Conservation (phyloP, 2,113 vertebrate species). For the Columba livia region DNA sequence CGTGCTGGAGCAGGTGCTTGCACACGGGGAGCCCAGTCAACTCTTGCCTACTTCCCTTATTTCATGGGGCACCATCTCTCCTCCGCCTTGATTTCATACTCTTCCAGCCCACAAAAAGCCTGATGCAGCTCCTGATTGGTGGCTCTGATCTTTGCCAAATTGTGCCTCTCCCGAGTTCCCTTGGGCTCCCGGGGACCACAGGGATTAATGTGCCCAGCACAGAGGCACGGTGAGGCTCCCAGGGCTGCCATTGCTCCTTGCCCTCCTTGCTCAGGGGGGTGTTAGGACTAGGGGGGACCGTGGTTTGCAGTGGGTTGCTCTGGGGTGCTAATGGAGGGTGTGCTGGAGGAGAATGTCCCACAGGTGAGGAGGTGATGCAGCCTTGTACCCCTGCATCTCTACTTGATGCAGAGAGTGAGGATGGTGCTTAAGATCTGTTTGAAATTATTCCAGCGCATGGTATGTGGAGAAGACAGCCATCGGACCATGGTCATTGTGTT, state of each 20-base stretch:
- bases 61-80: background rate
- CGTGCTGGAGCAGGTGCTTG: rapidly evolving
- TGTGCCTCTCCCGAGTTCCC: background rate
- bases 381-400: background rate
- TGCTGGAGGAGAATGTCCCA: background rate
- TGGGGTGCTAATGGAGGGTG: background rate
- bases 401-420: background rate
- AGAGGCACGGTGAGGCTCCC: background rate
- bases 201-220: rapidly evolving
- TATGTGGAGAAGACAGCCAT: background rate
- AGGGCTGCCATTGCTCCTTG: background rate
- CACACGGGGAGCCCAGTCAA: background rate
- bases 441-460: background rate
- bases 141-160: background rate
- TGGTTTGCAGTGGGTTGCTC: background rate
- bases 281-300: background rate
- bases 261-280: rapidly evolving
- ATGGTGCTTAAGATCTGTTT: background rate
- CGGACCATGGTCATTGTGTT: rapidly evolving
- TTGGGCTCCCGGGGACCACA: rapidly evolving
- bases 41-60: background rate
- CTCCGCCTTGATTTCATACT: background rate
- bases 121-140: background rate
- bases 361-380: background rate
- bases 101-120: background rate